These are phyloP conservation scores for Notarius lentiginosus DNA, from an alignment of 2,113 vertebrate species.

Conservation along the genomic window DNA sequence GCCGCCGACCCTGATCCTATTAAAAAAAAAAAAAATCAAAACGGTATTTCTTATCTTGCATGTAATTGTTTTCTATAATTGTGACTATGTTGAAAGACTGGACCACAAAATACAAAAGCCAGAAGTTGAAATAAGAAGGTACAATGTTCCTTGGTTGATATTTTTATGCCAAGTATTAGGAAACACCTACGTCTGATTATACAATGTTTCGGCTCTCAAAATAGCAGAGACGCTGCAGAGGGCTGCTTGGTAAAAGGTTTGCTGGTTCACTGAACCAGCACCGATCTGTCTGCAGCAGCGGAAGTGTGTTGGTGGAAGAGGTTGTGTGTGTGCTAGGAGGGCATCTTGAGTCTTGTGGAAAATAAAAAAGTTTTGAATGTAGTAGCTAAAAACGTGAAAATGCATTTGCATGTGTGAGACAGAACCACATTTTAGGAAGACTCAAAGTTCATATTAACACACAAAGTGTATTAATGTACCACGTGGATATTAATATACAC, in stretches of 20 bases:
- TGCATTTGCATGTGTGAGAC: not conserved
- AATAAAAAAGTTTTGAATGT: not conserved
- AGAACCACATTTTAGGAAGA: not conserved
- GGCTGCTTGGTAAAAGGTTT: constrained; percentile 1
- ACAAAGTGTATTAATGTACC: too few relatives aligned
- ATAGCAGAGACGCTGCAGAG: not conserved
- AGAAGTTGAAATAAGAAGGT: not conserved
- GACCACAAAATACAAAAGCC: not conserved
- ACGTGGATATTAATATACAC: too few relatives aligned
- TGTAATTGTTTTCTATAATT: too few relatives aligned
- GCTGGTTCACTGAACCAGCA: not conserved
- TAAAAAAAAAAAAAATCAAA: not conserved
- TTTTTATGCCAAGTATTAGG: not conserved
- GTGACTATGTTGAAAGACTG: not conserved
- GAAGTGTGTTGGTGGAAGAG: constrained; percentile 9
- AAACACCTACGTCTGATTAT: not conserved
- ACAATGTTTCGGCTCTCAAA: not conserved
- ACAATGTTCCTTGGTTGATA: not conserved
- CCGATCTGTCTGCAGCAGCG: not conserved
- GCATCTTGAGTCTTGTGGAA: not conserved
- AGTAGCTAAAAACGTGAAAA: not conserved
- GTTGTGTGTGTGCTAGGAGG: not conserved
- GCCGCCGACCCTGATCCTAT: too few relatives aligned
- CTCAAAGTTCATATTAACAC: not conserved
- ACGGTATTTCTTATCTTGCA: not conserved